A percentile compares a stretch with the other conserved stretches of the same genome.
Conservation (phyloP, 2,797 vertebrate species). For the Vespertilio murinus region DNA sequence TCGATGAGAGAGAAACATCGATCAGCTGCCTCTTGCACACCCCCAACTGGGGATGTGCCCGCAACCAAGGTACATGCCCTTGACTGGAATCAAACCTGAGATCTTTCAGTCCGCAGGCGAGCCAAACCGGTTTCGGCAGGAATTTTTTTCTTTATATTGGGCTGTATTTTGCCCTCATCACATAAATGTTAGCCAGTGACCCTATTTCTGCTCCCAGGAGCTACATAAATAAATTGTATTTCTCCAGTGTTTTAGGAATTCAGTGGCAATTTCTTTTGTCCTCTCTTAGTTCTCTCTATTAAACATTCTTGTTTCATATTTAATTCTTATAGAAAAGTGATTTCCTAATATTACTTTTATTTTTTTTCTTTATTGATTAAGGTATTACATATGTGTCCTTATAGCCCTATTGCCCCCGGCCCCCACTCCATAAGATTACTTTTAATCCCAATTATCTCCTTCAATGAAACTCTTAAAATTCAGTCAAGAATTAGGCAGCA, state of each 20-base stretch:
- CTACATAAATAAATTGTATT: not conserved
- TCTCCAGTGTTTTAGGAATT: not conserved
- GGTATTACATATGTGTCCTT: too few species aligned
- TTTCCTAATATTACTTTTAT: not conserved
- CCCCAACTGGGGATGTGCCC: too few species aligned
- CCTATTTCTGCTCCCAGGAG: not conserved
- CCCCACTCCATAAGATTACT: not conserved
- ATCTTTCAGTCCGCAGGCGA: too few species aligned
- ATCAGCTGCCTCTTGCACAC: too few species aligned
- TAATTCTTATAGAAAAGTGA: slow-evolving; percentile 13
- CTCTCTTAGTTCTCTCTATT: not conserved
- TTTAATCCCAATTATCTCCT: not conserved
- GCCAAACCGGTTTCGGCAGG: too few species aligned
- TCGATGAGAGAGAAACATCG: too few species aligned
- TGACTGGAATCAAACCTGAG: too few species aligned
- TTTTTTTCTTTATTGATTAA: too few species aligned
- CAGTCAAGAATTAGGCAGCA: not conserved
- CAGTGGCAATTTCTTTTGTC: not conserved
- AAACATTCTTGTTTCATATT: not conserved
- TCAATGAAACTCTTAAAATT: not conserved
- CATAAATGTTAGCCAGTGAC: not conserved
- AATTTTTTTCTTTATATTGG: not conserved
- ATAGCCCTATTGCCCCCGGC: too few species aligned
- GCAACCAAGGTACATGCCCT: too few species aligned
- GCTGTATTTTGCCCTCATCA: not conserved